Conservation (phyloP, 2,797 vertebrate species). For the Myoxocephalus aenaeus region DNA sequence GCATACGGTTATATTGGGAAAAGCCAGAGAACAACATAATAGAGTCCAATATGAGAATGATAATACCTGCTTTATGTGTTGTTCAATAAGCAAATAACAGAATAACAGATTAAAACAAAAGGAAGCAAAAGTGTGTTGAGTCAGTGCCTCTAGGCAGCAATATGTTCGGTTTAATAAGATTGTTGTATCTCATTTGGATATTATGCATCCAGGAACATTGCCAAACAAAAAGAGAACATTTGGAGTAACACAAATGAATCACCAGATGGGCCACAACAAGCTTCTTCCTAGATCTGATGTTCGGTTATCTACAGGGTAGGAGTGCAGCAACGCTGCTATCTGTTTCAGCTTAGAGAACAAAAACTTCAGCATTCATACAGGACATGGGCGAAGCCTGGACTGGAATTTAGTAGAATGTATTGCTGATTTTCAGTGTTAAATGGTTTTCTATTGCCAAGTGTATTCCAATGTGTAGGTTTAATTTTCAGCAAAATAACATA, state of each 20-base stretch:
- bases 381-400: neutral
- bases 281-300: neutral
- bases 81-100: slow-evolving; percentile 11
- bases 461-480: neutral
- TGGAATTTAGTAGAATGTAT: neutral
- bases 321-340: neutral
- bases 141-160: slow-evolving; percentile 40
- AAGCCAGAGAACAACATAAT: slow-evolving; percentile 34
- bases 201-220: slow-evolving; percentile 28
- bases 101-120: slow-evolving; percentile 24
- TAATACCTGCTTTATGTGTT: slow-evolving; percentile 34
- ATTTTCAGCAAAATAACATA: neutral
- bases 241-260: slow-evolving; percentile 29
- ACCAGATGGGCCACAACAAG: slow-evolving; percentile 15
- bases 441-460: neutral
- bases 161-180: slow-evolving; percentile 57
- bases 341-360: neutral
- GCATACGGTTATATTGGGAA: slow-evolving; percentile 32
- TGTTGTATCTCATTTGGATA: slow-evolving; percentile 53
- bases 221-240: slow-evolving; percentile 40
- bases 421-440: neutral
- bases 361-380: neutral
- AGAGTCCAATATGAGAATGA: slow-evolving; percentile 35
- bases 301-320: slow-evolving; percentile 1
- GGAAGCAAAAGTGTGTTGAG: slow-evolving; percentile 21